These are phyloP conservation scores for Caerostris darwini DNA, from an alignment of 1,140 invertebrate species.

Conservation along the genomic window DNA sequence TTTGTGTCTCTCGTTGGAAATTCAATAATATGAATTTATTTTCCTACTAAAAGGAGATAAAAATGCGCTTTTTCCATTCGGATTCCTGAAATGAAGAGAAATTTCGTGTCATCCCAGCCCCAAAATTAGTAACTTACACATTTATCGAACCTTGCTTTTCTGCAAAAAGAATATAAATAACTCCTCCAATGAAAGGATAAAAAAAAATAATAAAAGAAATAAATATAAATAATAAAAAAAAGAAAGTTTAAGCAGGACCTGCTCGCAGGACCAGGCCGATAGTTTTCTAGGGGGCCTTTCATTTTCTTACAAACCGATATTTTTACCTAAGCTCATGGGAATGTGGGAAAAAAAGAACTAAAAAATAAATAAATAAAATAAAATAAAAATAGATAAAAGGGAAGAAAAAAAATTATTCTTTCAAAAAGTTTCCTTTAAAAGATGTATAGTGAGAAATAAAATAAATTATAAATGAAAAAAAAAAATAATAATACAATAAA, in stretches of 20 bases:
- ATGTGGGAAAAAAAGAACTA: not conserved
- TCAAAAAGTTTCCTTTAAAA: constrained; percentile 67
- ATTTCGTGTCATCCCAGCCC: constrained; percentile 5
- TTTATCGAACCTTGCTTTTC: constrained; percentile 42
- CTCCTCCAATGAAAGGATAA: not conserved
- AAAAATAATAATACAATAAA: not conserved
- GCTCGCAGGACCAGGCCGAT: constrained; percentile 42
- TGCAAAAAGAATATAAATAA: constrained; percentile 49
- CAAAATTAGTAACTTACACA: constrained; percentile 65
- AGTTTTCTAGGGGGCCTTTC: constrained; percentile 12
- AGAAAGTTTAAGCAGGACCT: constrained; percentile 67
- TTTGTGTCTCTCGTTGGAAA: constrained; percentile 27
- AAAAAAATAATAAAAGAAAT: no score
- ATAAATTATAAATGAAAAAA: constrained; percentile 41
- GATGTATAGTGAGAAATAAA: constrained; percentile 69
- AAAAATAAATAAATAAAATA: not conserved
- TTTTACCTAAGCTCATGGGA: constrained; percentile 13
- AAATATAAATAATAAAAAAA: not conserved
- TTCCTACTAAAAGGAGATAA: not conserved
- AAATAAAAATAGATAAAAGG: not conserved
- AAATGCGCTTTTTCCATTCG: not conserved
- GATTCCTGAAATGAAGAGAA: constrained; percentile 41
- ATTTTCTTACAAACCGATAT: constrained; percentile 32
- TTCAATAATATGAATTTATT: constrained; percentile 48
- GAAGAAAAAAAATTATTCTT: constrained; percentile 35